Percentiles rank a stretch among this genome's conserved stretches.
Evolutionary conservation across 30 jellyfish, hydroid and myxozoan species (phyloP).

Genomic region (Pseudorhiza aurosa): DNA sequence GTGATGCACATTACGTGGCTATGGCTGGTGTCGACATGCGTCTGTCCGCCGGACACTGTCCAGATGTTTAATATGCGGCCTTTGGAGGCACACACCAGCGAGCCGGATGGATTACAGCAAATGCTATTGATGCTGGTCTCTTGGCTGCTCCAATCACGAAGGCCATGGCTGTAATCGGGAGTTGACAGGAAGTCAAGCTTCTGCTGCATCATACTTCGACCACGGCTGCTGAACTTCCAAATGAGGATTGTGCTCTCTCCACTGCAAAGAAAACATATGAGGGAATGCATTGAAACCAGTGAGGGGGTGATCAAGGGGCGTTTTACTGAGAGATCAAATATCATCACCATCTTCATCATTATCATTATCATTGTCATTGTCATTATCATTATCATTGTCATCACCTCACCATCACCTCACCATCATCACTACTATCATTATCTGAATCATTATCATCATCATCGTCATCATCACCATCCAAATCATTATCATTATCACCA

Average conservation of each 20-base stretch:
- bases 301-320: too few species aligned
- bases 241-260: slow-evolving; percentile 66
- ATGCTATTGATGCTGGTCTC: slow-evolving; percentile 40
- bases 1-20: slow-evolving; percentile 75
- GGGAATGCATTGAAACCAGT: too few species aligned
- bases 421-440: too few species aligned
- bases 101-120: slow-evolving; percentile 50
- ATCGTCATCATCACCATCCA: too few species aligned
- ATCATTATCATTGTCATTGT: too few species aligned
- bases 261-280: slow-evolving; percentile 42
- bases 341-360: too few species aligned
- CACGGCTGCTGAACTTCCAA: slow-evolving; percentile 70
- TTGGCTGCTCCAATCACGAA: slow-evolving; percentile 58
- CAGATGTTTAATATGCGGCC: slow-evolving; percentile 60
- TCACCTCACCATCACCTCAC: too few species aligned
- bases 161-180: slow-evolving; percentile 79
- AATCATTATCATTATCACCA: too few species aligned
- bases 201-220: slow-evolving; percentile 77
- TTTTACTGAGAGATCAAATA: too few species aligned
- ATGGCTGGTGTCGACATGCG: slow-evolving; percentile 68
- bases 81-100: slow-evolving; percentile 67
- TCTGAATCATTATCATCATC: too few species aligned
- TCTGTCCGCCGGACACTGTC: slow-evolving; percentile 68
- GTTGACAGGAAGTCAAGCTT: slow-evolving; percentile 37
- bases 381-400: too few species aligned